Base-by-base conservation (phyloP, 2,888 invertebrate genomes). In the Drosophila borborema region DNA sequence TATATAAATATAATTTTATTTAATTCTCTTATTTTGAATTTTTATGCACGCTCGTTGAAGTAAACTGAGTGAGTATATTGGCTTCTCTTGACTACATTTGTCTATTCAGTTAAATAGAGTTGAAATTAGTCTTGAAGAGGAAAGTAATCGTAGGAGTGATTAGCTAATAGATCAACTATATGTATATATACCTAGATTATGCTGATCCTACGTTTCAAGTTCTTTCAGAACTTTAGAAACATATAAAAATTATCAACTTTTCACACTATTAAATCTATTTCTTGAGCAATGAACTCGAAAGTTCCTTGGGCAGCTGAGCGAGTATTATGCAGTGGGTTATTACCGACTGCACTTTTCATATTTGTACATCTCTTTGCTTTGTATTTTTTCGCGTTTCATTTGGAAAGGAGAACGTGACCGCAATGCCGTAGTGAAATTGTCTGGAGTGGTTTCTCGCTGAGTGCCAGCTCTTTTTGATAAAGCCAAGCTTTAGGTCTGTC, bases 361-460 rank as follows among this genome's bases (percentile, higher is more conserved):
- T 54, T 54, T 41, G 55, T 40, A 41, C 36, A 55, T 68, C 31
- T 68, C 31, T 40, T 54, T 23, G 46, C 59, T 41, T 46, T 23
- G 49, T 49, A 59, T n/a, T 51, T 62, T 51, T 61, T 40, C 64
- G 62, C 62, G 34, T 51, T 68, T 36, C 38, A 55, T 66, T 67
- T 63, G 78, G 80, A 71, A 83, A 79, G 76, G 76, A 86, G 90
- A 82, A 88, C 87, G 87, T 88, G 87, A 88, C 89, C 87, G 82
- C 87, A 80, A 88, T 88, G 81, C 81, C 74, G 59, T 68, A 85
- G 80, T 72, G 69, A 72, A 84, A 86, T 77, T 77, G 62, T 63
- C 49, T 65, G 63, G 64, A 65, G 63, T 80, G 82, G 80, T 71
- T 69, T 66, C 49, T 65, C 73, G 67, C 62, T 64, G 60, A 74